Conservation (phyloP, 1,140 invertebrate species). For the Myzus persicae region DNA sequence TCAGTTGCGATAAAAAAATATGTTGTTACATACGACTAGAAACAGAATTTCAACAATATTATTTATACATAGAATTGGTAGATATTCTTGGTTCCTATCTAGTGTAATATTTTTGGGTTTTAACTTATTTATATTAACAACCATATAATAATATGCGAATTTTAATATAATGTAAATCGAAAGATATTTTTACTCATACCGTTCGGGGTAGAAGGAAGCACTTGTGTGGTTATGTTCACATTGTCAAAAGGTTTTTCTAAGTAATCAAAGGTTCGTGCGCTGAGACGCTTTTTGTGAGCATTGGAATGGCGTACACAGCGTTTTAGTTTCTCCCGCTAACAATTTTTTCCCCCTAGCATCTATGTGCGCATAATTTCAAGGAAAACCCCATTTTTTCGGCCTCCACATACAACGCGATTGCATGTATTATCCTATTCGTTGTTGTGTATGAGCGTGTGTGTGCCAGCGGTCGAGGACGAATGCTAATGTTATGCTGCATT, state of each 20-base stretch:
- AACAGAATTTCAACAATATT: not conserved
- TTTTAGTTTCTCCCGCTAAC: not conserved
- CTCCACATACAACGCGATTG: slow-evolving; percentile 28
- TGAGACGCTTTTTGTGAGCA: not conserved
- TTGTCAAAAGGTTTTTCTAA: not conserved
- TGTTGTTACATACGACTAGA: not conserved
- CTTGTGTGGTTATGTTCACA: too few relatives aligned
- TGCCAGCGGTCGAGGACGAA: slow-evolving; percentile 45
- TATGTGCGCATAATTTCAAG: slow-evolving; percentile 30
- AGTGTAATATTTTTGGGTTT: not conserved
- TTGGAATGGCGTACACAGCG: not conserved
- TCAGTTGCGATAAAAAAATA: not conserved
- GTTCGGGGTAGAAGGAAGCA: not conserved
- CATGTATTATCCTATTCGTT: not conserved
- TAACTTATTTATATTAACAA: not conserved
- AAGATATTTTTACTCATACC: not conserved
- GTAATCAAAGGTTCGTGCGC: too few relatives aligned
- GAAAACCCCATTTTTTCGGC: slow-evolving; percentile 36
- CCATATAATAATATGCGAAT: not conserved
- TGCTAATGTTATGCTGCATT: not conserved
- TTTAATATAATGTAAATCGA: not conserved
- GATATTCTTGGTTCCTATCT: not conserved
- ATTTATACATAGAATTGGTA: not conserved
- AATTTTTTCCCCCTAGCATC: not conserved
- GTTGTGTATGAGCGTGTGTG: not conserved